Evolutionary conservation across 2,797 vertebrate genomes (phyloP), one percentile per base, ranked within the genome.

Genomic region (Bovichtus diacanthus): DNA sequence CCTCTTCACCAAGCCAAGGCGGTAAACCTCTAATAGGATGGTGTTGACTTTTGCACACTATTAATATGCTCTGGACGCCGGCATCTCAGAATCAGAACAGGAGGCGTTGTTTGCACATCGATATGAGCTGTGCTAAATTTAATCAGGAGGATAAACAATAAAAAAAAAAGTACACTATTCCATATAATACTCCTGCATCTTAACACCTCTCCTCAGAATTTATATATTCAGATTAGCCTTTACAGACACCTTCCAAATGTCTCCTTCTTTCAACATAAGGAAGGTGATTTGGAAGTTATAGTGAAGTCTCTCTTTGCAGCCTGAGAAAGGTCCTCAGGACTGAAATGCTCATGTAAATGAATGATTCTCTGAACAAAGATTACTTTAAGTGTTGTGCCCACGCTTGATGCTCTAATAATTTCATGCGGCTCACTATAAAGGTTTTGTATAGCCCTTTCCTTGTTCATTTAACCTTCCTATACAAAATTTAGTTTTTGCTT

Each of bases 61-160:
- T 95, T 95, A 95, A 95, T 94, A 95, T 93, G 93, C 92, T 84
- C 83, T 62, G 93, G 94, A 94, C 90, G 88, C 80, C 59, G 66
- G 85, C 83, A 82, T 87, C 90, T 81, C 66, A 25, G 73, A 87
- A 91, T 93, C 93, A 77, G 91, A 90, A 89, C 90, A 92, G 86
- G 89, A 90, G 85, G 80, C 86, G 91, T 88, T 95, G 94, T 96
- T 96, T 96, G 94, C 95, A 92, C 95, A 90, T 91, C 68, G 87
- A 94, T 95, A 96, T 96, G 94, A 95, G 94, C 90, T 89, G 90
- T 31, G 87, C 87, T 51, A 87, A 91, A 96, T 95, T 96, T 95
- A 95, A 96, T 96, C 95, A 95, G 76, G 83, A 81, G 72, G 88
- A 89, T 94, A 95, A 95, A 95, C 94, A 95, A 90, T 79, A 84